Base-by-base conservation (phyloP, 2,797 vertebrate genomes). In the Octomys mimax region DNA sequence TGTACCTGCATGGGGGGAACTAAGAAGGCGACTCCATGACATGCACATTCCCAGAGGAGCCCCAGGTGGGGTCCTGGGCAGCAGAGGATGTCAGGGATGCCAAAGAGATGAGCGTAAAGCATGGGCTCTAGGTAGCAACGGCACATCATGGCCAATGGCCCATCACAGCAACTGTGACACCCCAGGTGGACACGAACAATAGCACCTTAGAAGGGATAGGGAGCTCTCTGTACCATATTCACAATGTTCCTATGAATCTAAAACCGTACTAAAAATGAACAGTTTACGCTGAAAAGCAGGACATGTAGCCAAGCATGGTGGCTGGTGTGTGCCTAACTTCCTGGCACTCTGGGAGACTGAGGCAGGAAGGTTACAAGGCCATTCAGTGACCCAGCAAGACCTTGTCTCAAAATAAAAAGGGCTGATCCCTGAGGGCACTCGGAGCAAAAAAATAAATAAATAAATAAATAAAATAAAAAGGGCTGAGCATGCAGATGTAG, bases 181-280 rank as follows among this genome's bases (percentile, higher is more conserved):
- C 5, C 42, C 9, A 49, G 0, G 0, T 2, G 1, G 87, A 14
- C 0, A 2, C 16, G 14, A 16, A 14, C 70, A 0, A 0, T 2
- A 28, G 59, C 8, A 0, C 24, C 59, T 61, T 61, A 22, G 7
- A 8, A 49, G n/a, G 66, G 19, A 0, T 0, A 6, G 7, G 62
- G 36, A 54, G 31, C 31, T 52, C 31, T 79, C 91, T 10, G 9
- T 2, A 5, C 66, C 18, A 0, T 13, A 21, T n/a, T 21, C 26
- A 3, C 85, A 6, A 2, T 4, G 31, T 57, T 89, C 46, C 62
- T 18, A 11, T 39, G 21, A 52, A 78, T 81, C 57, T 66, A 31
- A 95, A 82, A 49, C 61, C 26, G 0, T 78, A n/a, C 62, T 62
- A 24, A 59, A 68, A 57, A 57, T 62, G 24, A 82, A 49, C 36